Conservation (phyloP, 37 sponge, comb jelly and placozoan species). For the Spongilla lacustris region DNA sequence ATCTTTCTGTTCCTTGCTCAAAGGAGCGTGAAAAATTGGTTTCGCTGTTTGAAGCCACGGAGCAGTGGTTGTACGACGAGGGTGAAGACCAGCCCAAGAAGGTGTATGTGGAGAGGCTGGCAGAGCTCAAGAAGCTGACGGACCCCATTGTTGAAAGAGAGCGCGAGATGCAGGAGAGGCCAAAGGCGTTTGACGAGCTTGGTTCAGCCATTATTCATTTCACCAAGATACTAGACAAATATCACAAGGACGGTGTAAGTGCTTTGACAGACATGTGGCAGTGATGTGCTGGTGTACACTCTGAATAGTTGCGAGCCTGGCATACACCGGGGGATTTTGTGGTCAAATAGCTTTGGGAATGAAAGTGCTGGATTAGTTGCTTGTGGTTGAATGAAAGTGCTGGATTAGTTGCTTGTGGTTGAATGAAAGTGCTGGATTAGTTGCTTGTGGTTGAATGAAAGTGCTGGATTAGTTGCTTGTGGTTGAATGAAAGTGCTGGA, state of each 20-base stretch:
- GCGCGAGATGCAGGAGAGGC: slow-evolving; percentile 66
- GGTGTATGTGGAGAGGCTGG: slow-evolving; percentile 80
- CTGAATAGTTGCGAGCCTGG: not conserved
- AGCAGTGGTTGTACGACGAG: slow-evolving; percentile 98
- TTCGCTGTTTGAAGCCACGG: slow-evolving; percentile 64
- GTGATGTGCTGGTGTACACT: slow-evolving; percentile 71
- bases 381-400: too few relatives aligned
- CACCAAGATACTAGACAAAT: slow-evolving; percentile 84
- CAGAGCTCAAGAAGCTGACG: slow-evolving; percentile 78
- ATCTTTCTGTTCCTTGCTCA: not conserved
- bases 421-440: too few relatives aligned
- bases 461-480: too few relatives aligned
- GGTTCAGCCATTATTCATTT: slow-evolving; percentile 76
- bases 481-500: too few relatives aligned
- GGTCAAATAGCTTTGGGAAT: too few relatives aligned
- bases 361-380: too few relatives aligned
- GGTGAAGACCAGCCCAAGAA: slow-evolving; percentile 94
- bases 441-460: too few relatives aligned
- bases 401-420: too few relatives aligned
- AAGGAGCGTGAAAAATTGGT: slow-evolving; percentile 54
- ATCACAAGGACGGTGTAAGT: not conserved
- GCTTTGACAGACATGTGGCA: too few relatives aligned
- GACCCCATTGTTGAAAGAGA: slow-evolving; percentile 71
- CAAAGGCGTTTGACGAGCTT: slow-evolving; percentile 75
- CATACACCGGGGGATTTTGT: too few relatives aligned